Conservation (phyloP, 2,797 vertebrate species). For the Pteronotus mesoamericanus region DNA sequence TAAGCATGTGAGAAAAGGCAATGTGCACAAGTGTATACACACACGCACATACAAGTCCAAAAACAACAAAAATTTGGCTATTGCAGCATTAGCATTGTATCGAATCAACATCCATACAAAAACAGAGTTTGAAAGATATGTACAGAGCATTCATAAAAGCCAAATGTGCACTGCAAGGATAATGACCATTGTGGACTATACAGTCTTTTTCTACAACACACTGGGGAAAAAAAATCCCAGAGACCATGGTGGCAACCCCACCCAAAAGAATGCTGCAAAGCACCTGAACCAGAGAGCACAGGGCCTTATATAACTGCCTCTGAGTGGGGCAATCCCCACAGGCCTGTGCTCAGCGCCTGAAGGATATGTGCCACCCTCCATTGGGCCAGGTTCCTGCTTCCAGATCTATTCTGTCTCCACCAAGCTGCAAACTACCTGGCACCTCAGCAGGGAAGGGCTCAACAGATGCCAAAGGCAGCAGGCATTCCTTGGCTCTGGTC, state of each 20-base stretch:
- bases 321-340: not conserved
- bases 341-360: not conserved
- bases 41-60: not conserved
- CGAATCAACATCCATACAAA: conserved; percentile 53
- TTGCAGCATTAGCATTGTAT: conserved; percentile 44
- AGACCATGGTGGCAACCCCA: not conserved
- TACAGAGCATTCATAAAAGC: conserved; percentile 62
- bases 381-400: not conserved
- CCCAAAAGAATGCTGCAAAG: not conserved
- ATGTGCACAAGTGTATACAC: not conserved
- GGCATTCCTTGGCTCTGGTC: not conserved
- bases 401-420: not conserved
- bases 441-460: not conserved
- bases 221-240: not conserved
- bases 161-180: conserved; percentile 39
- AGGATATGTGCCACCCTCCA: not conserved
- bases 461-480: not conserved
- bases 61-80: conserved; percentile 41
- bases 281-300: not conserved
- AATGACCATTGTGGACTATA: not conserved
- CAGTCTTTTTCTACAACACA: not conserved
- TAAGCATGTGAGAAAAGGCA: conserved; percentile 56
- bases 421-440: not conserved
- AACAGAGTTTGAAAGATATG: conserved; percentile 57
- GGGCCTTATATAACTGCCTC: not conserved